phyloP scores from a whole-genome alignment of 92 coral and sea anemone genomes.

The Epizoanthus ramosus region DNA sequence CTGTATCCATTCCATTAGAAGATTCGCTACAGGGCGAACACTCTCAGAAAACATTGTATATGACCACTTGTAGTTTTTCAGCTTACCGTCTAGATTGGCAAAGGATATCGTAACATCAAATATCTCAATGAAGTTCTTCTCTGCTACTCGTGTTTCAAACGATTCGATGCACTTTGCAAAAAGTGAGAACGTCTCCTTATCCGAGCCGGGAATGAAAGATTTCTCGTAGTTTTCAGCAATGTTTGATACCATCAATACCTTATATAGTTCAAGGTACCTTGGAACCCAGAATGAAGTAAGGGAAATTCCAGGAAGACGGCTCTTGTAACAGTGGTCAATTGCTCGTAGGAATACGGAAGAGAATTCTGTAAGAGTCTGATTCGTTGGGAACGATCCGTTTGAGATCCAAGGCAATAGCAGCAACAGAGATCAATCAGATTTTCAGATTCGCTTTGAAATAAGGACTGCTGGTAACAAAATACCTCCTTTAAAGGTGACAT shows the following conservation, averaged over 20 bases:
- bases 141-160: background rate
- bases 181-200: background rate
- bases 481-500: background rate
- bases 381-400: background rate
- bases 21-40: conserved; percentile 4
- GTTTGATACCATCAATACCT: background rate
- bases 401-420: background rate
- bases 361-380: conserved; percentile 1
- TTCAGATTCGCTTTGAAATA: conserved; percentile 19
- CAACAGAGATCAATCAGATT: conserved; percentile 2
- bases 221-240: conserved; percentile 6
- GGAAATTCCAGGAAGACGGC: background rate
- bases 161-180: background rate
- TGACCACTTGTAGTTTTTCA: background rate
- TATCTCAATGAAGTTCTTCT: background rate
- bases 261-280: background rate
- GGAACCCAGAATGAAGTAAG: background rate
- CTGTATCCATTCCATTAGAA: conserved; percentile 21
- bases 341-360: background rate
- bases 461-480: background rate
- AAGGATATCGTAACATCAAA: background rate
- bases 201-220: background rate
- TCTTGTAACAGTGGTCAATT: background rate
- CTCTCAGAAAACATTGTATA: background rate
- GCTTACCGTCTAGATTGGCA: background rate